These are phyloP conservation scores for Tachyglossus aculeatus DNA, from an alignment of 2,797 vertebrate species.

Conservation along the genomic window DNA sequence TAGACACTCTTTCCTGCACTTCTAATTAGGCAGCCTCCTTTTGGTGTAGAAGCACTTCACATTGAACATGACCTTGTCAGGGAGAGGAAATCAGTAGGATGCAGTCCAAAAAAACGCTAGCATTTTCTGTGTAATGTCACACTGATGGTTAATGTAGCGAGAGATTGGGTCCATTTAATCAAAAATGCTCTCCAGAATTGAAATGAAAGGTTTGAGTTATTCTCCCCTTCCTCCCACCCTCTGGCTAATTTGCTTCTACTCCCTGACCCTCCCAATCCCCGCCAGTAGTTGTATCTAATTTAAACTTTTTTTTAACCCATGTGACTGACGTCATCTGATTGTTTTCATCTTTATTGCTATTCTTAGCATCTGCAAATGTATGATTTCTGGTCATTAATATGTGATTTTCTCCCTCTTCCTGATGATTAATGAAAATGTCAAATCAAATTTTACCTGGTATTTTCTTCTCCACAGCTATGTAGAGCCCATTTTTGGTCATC, in stretches of 20 bases:
- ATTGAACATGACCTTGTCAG: conserved; percentile 16
- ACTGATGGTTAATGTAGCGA: neutral
- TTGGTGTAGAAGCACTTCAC: conserved; percentile 14
- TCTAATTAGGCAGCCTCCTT: conserved; percentile 36
- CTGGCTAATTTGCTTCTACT: too few relatives aligned
- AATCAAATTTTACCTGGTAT: neutral
- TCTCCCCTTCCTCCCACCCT: too few relatives aligned
- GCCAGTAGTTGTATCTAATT: conserved; percentile 18
- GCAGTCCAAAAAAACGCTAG: neutral
- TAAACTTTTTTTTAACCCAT: conserved; percentile 8
- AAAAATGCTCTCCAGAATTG: neutral
- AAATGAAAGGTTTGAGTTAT: neutral
- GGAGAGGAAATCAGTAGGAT: neutral
- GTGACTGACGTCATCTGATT: too few relatives aligned
- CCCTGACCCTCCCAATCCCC: too few relatives aligned
- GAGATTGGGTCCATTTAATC: neutral
- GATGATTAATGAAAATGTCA: neutral
- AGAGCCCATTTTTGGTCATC: neutral
- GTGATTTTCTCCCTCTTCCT: conserved; percentile 4
- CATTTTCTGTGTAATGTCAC: neutral
- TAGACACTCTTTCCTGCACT: conserved; percentile 23
- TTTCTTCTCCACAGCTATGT: neutral
- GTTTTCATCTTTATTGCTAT: conserved; percentile 11
- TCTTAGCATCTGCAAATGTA: neutral
- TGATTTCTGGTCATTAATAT: neutral